Evolutionary conservation across 1,140 invertebrate genomes (phyloP), one percentile per base, ranked within the genome.

Genomic region (Brachystomella parvula): DNA sequence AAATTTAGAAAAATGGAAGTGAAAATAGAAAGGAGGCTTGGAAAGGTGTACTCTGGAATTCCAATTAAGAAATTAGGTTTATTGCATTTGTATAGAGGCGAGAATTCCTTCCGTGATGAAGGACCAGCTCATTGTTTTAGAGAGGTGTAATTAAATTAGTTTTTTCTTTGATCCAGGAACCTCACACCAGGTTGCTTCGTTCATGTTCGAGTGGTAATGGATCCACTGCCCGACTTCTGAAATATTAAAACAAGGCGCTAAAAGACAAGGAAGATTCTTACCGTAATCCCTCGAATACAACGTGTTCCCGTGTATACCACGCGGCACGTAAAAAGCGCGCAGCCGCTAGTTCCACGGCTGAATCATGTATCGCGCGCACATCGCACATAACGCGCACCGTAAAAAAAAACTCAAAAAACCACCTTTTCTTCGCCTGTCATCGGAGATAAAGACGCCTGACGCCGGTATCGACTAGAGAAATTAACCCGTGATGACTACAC

Each of bases 211-310:
- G 3, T 65, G 26, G 32, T 68, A 63, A 33, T 64, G 56, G 6
- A 67, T 53, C 71, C 71, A 73, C 60, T 70, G 71, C 17, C 64
- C 53, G 1, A 35, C 30, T 53, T 73, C 71, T 68, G 63, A 62
- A 30, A 35, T n/a, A 29, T 30, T 21, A 47, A 49, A 67, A 30
- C 47, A 44, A 44, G 39, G 9, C n/a, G n/a, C n/a, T n/a, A n/a
- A n/a, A n/a, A n/a, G n/a, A n/a, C n/a, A n/a, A n/a, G n/a, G n/a
- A n/a, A n/a, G n/a, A n/a, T n/a, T n/a, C n/a, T n/a, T n/a, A n/a
- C n/a, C n/a, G n/a, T n/a, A n/a, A n/a, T n/a, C n/a, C n/a, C n/a
- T n/a, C n/a, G n/a, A n/a, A n/a, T n/a, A n/a, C n/a, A n/a, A n/a
- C n/a, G n/a, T n/a, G n/a, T n/a, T n/a, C n/a, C n/a, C n/a, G n/a